Evolutionary conservation across 2,113 vertebrate species (phyloP), one percentile per base, ranked within the genome.

Genomic region (Corvus moneduloides): DNA sequence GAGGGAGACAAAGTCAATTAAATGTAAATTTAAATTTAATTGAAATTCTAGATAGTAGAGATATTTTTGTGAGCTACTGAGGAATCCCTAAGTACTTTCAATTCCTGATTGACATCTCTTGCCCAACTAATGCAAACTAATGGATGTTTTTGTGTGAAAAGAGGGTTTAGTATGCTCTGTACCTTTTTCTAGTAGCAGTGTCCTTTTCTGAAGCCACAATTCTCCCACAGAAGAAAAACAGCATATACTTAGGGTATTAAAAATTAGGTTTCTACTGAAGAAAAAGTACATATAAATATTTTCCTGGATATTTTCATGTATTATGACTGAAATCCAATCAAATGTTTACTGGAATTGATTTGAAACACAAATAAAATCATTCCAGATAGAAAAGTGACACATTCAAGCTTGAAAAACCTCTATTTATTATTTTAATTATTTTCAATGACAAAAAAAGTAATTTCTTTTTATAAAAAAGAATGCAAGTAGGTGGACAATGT

Each of bases 11-110:
- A 96, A 96, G 83, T 90, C 86, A 95, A 95, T 92, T 96, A 96
- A 93, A 95, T 95, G 75, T 89, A 97, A 94, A 94, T 96, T 85
- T 89, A 90, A 97, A 89, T 94, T 93, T 95, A 95, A 95, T 93
- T 95, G 72, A 95, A 94, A 93, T 96, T 92, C 90, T 71, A 92
- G 93, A 96, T 95, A 86, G 79, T 59, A 88, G 83, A 86, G 95
- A 93, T 86, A 90, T 90, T 86, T 94, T 78, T 89, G 6, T 33
- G 5, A 94, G 52, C 43, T 77, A n/a, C 68, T 63, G 64, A 88
- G 51, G 39, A 79, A 83, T 94, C 72, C 63, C 79, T 84, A 72
- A 90, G 68, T 56, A 71, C 39, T 95, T 90, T 84, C 33, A 85
- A 35, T 90, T 89, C 73, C 72, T 92, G 85, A 95, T 66, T 93